Evolutionary conservation across 2,888 invertebrate genomes (phyloP).

Genomic region (Aproaerema taeniolella): DNA sequence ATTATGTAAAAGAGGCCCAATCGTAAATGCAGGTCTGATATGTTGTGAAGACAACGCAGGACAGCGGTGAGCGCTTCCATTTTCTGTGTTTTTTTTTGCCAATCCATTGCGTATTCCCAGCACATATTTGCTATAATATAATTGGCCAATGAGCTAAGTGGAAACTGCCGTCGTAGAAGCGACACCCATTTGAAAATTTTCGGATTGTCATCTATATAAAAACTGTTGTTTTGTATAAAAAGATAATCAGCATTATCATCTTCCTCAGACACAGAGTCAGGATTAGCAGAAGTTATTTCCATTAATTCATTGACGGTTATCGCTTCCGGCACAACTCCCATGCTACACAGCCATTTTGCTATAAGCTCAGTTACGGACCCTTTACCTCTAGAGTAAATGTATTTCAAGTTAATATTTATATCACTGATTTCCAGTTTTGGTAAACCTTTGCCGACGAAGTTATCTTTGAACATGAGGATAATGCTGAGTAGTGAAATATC

Average conservation of each 20-base stretch:
- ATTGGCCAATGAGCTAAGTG: conserved; percentile 88
- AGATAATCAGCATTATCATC: conserved; percentile 43
- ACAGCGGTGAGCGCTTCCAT: conserved; percentile 83
- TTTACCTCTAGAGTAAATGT: conserved; percentile 80
- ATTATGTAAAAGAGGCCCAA: conserved; percentile 90
- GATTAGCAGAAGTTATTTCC: conserved; percentile 32
- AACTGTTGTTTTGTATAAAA: conserved; percentile 51
- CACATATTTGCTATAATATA: conserved; percentile 90
- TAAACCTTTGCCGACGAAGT: conserved; percentile 51
- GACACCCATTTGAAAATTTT: conserved; percentile 80
- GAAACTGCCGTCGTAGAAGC: conserved; percentile 86
- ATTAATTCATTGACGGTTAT: conserved; percentile 74
- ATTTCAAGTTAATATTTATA: conserved; percentile 81
- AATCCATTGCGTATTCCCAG: conserved; percentile 93
- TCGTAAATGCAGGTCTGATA: conserved; percentile 81
- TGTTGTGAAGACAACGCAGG: conserved; percentile 80
- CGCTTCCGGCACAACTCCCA: conserved; percentile 82
- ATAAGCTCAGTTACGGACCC: conserved; percentile 94
- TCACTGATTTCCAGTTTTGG: conserved; percentile 75
- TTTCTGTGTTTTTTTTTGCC: conserved; percentile 87
- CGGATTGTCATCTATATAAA: conserved; percentile 54
- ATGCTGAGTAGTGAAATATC: conserved; percentile 89
- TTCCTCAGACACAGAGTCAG: conserved; percentile 30
- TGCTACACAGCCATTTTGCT: conserved; percentile 89
- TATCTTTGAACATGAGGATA: conserved; percentile 76